A percentile compares a stretch with the other conserved stretches of the same genome.
Evolutionary conservation across 2,797 vertebrate genomes (phyloP).

Genomic region (Pyrocephalus nanus): DNA sequence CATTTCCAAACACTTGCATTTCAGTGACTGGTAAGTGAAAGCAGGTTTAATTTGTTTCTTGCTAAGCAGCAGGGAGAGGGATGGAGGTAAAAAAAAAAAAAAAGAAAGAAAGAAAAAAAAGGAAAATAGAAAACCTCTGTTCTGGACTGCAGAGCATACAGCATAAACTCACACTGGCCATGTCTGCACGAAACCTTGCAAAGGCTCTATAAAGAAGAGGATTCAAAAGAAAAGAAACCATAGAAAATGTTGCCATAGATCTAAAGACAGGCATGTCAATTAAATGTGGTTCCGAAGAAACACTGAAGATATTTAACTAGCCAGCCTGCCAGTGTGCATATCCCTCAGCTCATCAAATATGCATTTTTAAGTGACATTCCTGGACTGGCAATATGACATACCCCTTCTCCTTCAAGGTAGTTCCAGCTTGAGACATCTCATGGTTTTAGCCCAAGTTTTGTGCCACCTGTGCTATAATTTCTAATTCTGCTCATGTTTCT

Average conservation of each 20-base stretch:
- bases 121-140: not conserved
- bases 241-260: not conserved
- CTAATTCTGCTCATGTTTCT: not conserved
- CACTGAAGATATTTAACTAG: not conserved
- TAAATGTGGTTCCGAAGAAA: not conserved
- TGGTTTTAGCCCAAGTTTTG: not conserved
- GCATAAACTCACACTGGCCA: not conserved
- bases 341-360: not conserved
- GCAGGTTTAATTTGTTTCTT: not conserved
- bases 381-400: not conserved
- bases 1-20: not conserved
- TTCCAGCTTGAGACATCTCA: not conserved
- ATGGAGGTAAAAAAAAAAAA: accelerated
- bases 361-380: not conserved
- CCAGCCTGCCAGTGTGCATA: not conserved
- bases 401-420: not conserved
- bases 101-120: no score
- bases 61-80: not conserved
- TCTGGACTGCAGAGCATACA: not conserved
- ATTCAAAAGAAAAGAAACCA: not conserved
- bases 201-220: not conserved
- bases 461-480: not conserved
- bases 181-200: not conserved
- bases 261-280: not conserved
- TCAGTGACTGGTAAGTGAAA: not conserved